Evolutionary conservation across 2,113 vertebrate species (phyloP).

Genomic region (Probosciger aterrimus): DNA sequence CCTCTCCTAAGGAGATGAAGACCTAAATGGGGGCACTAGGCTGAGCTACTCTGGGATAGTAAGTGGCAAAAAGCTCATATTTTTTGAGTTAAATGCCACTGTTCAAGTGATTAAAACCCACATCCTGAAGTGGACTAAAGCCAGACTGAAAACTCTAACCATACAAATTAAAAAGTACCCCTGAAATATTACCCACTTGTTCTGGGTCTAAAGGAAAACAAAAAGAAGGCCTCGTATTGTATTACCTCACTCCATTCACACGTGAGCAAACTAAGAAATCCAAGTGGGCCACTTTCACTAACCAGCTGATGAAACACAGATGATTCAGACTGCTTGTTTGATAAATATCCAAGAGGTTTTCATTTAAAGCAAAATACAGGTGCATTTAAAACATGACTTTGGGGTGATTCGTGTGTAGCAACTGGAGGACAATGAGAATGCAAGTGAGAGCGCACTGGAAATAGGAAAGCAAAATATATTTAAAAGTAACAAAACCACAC

Average conservation of each 20-base stretch:
- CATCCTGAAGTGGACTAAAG: constrained; percentile 79
- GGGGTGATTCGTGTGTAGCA: constrained; percentile 83
- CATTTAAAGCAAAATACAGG: constrained; percentile 80
- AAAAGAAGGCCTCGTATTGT: constrained; percentile 73
- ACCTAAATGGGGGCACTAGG: constrained; percentile 87
- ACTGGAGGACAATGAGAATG: constrained; percentile 74
- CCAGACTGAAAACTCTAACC: constrained; percentile 82
- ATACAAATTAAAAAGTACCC: constrained; percentile 83
- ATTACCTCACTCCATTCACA: constrained; percentile 79
- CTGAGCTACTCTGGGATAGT: constrained; percentile 90
- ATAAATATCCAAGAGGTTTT: constrained; percentile 76
- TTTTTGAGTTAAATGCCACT: constrained; percentile 84
- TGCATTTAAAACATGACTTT: constrained; percentile 82
- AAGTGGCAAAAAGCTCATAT: constrained; percentile 83
- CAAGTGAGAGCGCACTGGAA: constrained; percentile 77
- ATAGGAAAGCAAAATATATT: constrained; percentile 76
- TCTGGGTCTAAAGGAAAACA: constrained; percentile 85
- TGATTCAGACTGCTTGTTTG: constrained; percentile 74
- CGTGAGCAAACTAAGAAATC: constrained; percentile 75
- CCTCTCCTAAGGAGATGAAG: constrained; percentile 95
- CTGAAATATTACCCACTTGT: constrained; percentile 98
- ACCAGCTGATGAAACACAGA: constrained; percentile 72
- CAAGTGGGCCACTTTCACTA: constrained; percentile 72
- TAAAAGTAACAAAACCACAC: constrained; percentile 75
- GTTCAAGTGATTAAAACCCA: constrained; percentile 68